Evolutionary conservation across 2,113 vertebrate genomes (phyloP).

Genomic region (Atherinomorus stipes): DNA sequence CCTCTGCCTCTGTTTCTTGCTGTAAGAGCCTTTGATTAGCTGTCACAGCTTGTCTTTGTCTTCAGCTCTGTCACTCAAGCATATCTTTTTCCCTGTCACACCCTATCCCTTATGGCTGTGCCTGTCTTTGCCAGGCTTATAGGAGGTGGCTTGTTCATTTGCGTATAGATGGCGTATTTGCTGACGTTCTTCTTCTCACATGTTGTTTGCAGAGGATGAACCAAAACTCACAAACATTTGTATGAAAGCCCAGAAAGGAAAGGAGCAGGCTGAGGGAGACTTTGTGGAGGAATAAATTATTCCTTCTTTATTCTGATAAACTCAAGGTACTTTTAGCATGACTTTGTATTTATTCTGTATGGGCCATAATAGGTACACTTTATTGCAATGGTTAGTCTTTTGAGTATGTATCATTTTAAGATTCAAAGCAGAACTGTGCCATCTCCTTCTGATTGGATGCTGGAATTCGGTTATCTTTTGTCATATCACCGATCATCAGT

Average conservation of each 20-base stretch:
- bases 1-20: constrained; percentile 31
- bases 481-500: no score
- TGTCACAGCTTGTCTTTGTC: constrained; percentile 67
- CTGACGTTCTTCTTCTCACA: constrained; percentile 63
- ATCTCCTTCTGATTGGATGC: no score
- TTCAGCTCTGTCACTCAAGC: constrained; percentile 23
- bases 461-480: no score
- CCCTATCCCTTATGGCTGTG: constrained; percentile 41
- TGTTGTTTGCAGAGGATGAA: constrained; percentile 44
- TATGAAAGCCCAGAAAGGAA: constrained; percentile 28
- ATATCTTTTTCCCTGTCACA: constrained; percentile 25
- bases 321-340: no score
- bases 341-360: no score
- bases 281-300: constrained; percentile 9
- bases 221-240: constrained; percentile 24
- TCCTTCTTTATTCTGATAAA: background rate
- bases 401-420: no score
- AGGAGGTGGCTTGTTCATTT: constrained; percentile 35
- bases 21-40: constrained; percentile 39
- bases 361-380: no score
- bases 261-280: constrained; percentile 4
- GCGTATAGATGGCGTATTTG: constrained; percentile 36
- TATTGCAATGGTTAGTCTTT: no score
- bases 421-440: no score
- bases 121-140: constrained; percentile 32